Evolutionary conservation across 2,113 vertebrate species (phyloP).

Genomic region (Muntiacus muntjak): DNA sequence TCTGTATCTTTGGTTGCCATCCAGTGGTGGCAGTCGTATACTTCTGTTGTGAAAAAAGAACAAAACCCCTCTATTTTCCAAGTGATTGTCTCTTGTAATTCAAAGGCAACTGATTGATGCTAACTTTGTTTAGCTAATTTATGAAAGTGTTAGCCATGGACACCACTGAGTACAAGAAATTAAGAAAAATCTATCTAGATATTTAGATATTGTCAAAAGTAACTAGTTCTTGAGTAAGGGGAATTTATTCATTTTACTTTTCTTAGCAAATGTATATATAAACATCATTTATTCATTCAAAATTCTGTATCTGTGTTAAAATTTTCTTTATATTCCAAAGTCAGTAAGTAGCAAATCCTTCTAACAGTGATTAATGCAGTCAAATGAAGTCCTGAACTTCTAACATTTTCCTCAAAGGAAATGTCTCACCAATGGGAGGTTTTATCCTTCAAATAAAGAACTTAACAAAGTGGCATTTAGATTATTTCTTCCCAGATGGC

Average conservation of each 20-base stretch:
- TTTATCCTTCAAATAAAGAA: background rate
- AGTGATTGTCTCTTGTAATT: background rate
- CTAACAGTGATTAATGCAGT: background rate
- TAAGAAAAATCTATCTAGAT: background rate
- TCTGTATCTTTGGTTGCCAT: slow-evolving; percentile 76
- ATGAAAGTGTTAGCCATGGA: background rate
- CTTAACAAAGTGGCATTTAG: background rate
- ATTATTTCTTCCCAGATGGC: background rate
- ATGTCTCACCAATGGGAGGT: background rate
- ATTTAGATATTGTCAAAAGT: background rate
- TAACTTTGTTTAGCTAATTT: background rate
- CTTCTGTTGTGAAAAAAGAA: slow-evolving; percentile 17
- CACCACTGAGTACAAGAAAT: background rate
- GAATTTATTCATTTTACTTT: background rate
- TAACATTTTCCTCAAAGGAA: background rate
- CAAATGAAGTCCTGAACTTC: background rate
- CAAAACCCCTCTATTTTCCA: background rate
- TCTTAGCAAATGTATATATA: background rate
- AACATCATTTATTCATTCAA: background rate
- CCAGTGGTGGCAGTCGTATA: slow-evolving; percentile 73
- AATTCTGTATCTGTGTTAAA: background rate
- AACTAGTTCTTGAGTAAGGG: background rate
- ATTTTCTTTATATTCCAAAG: background rate
- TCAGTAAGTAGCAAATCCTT: background rate
- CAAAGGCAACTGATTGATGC: background rate